Evolutionary conservation across 2,888 invertebrate species (phyloP).

Genomic region (Sussaba pulchella): DNA sequence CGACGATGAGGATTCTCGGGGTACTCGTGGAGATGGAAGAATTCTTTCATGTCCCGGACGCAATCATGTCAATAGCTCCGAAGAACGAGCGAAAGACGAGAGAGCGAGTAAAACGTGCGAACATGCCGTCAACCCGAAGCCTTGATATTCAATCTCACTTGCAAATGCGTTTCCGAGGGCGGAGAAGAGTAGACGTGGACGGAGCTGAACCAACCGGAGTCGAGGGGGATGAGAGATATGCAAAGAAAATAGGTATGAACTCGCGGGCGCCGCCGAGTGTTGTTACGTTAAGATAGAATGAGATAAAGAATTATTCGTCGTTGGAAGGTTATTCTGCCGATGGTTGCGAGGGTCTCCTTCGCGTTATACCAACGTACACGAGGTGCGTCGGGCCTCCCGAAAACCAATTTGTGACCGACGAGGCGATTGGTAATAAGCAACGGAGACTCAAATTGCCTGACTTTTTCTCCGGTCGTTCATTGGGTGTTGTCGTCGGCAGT

Average conservation of each 20-base stretch:
- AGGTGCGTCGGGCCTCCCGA: conserved; percentile 62
- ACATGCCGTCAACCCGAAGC: conserved; percentile 75
- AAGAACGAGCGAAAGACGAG: conserved; percentile 18
- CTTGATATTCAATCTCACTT: conserved; percentile 78
- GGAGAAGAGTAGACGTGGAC: neutral
- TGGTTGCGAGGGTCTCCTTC: too few species aligned
- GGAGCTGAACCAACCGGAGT: too few species aligned
- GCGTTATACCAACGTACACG: too few species aligned
- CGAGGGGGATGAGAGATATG: too few species aligned
- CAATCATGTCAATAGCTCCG: conserved; percentile 27
- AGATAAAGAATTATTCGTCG: too few species aligned
- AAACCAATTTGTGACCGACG: conserved; percentile 83
- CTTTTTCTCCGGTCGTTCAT: conserved; percentile 82
- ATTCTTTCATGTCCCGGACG: conserved; percentile 20
- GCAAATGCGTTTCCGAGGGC: conserved; percentile 74
- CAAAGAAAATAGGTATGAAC: neutral
- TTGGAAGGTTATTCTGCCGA: too few species aligned
- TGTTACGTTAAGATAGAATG: neutral
- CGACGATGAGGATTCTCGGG: neutral
- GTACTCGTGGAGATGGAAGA: neutral
- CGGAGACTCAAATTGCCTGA: conserved; percentile 82
- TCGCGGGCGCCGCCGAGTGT: neutral
- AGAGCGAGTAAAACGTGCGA: conserved; percentile 59
- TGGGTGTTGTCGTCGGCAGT: conserved; percentile 81
- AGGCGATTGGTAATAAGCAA: conserved; percentile 83